Percentiles rank a stretch among this genome's conserved stretches.
Conservation (phyloP, 2,113 vertebrate species). For the Gymnarchus niloticus region DNA sequence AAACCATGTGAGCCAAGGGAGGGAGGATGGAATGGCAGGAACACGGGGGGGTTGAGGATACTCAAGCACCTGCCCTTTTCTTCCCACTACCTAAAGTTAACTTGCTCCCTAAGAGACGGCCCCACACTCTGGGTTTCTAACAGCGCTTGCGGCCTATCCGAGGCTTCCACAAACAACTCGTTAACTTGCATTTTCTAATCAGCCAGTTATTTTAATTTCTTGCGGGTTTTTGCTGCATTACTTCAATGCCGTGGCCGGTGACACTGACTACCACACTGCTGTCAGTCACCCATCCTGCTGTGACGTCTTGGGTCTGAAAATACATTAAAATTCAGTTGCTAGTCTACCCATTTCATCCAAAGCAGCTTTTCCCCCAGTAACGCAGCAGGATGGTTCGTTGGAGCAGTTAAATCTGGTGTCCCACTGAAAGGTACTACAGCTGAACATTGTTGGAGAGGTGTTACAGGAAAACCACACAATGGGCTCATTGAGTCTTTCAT, state of each 20-base stretch:
- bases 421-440: no score
- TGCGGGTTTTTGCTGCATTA: background rate
- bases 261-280: background rate
- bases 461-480: background rate
- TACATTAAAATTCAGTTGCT: background rate
- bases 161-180: background rate
- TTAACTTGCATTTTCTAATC: background rate
- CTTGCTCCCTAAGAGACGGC: background rate
- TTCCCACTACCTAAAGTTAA: no score
- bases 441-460: background rate
- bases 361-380: background rate
- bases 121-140: background rate
- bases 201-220: no score
- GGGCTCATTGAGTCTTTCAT: background rate
- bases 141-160: background rate
- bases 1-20: no score
- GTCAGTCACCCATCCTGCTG: background rate
- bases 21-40: no score
- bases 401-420: no score
- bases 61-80: no score
- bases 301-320: background rate
- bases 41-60: no score
- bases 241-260: background rate
- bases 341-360: background rate
- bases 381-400: no score